These are phyloP conservation scores for Sterna hirundo DNA, from an alignment of 2,113 vertebrate genomes.

Conservation along the genomic window DNA sequence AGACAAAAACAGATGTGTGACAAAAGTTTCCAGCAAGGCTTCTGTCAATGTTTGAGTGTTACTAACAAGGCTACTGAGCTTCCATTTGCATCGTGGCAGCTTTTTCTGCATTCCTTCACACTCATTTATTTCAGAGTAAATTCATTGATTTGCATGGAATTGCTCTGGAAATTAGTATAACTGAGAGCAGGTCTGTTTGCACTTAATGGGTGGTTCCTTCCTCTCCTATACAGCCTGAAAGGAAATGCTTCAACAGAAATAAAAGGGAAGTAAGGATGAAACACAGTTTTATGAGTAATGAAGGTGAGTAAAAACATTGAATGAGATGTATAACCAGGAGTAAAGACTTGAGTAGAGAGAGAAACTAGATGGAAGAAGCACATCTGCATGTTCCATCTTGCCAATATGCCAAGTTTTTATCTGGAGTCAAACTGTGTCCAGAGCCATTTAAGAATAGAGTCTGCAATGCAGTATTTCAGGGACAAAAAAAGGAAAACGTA, in stretches of 20 bases:
- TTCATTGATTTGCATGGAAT: not conserved
- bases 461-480: constrained; percentile 22
- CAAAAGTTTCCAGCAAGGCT: not conserved
- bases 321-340: not conserved
- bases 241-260: not conserved
- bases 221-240: not conserved
- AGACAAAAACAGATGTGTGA: not conserved
- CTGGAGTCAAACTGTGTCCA: not conserved
- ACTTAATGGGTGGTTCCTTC: not conserved
- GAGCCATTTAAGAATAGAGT: not conserved
- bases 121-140: not conserved
- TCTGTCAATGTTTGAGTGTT: not conserved
- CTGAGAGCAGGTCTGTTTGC: not conserved
- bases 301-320: not conserved
- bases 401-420: not conserved
- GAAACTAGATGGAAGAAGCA: not conserved
- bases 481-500: not conserved
- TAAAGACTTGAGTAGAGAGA: not conserved
- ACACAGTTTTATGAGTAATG: not conserved
- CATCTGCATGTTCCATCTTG: not conserved
- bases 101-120: not conserved
- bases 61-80: not conserved
- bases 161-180: not conserved
- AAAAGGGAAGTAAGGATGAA: not conserved
- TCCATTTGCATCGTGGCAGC: not conserved